Evolutionary conservation across 2,797 vertebrate genomes (phyloP).

Genomic region (Nannoperca obscura): DNA sequence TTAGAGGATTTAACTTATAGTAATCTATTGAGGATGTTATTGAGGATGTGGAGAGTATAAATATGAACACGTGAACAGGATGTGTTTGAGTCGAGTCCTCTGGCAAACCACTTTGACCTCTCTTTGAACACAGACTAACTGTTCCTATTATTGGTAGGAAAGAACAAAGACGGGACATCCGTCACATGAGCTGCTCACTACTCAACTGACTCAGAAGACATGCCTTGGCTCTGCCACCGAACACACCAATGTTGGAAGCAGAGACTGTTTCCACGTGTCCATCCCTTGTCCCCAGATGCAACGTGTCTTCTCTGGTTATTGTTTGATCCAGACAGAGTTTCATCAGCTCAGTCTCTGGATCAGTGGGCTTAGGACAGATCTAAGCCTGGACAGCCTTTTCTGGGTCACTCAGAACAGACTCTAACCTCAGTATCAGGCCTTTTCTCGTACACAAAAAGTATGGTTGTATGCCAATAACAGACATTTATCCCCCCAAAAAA

Average conservation of each 20-base stretch:
- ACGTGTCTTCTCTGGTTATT: slow-evolving; percentile 67
- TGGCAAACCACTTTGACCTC: slow-evolving; percentile 53
- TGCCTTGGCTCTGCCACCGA: slow-evolving; percentile 47
- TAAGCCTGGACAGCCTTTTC: slow-evolving; percentile 57
- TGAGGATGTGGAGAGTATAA: slow-evolving; percentile 67
- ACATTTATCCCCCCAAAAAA: slow-evolving; percentile 31
- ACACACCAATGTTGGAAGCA: slow-evolving; percentile 41
- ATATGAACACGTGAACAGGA: slow-evolving; percentile 62
- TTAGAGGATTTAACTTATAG: slow-evolving; percentile 62
- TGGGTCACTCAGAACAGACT: slow-evolving; percentile 68
- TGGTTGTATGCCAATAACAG: slow-evolving; percentile 3
- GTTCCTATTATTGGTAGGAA: slow-evolving; percentile 46
- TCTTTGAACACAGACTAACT: slow-evolving; percentile 47
- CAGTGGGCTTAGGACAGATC: slow-evolving; percentile 72
- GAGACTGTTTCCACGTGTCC: slow-evolving; percentile 63
- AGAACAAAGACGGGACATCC: slow-evolving; percentile 46
- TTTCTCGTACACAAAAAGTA: slow-evolving; percentile 15
- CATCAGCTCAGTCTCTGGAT: slow-evolving; percentile 73
- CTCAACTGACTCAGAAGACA: slow-evolving; percentile 55
- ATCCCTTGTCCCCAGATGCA: slow-evolving; percentile 56
- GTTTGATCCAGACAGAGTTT: slow-evolving; percentile 76
- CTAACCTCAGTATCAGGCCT: slow-evolving; percentile 19
- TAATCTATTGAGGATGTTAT: slow-evolving; percentile 74
- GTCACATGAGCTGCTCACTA: slow-evolving; percentile 25
- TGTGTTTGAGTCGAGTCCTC: slow-evolving; percentile 55